These are phyloP conservation scores for Scaptomyza caliginosa DNA, from an alignment of 2,888 invertebrate genomes.

Conservation along the genomic window DNA sequence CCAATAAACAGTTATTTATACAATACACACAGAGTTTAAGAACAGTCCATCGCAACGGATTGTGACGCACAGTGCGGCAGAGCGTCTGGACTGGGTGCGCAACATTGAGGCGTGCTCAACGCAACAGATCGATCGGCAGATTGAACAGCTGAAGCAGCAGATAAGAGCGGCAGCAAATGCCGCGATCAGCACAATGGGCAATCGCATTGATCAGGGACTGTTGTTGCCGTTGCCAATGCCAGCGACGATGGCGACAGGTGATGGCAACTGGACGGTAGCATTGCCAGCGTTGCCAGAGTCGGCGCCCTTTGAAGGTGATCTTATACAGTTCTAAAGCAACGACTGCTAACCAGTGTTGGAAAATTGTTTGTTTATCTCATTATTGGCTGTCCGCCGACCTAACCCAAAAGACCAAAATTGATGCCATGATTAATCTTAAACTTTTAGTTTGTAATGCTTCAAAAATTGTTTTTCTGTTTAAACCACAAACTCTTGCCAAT, in stretches of 20 bases:
- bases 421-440: constrained; percentile 21
- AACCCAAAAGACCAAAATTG: constrained; percentile 4
- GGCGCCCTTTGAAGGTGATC: constrained; percentile 87
- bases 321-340: constrained; percentile 82
- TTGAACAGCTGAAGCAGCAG: constrained; percentile 86
- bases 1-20: background rate
- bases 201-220: constrained; percentile 85
- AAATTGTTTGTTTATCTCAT: constrained; percentile 36
- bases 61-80: constrained; percentile 91
- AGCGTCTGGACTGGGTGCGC: constrained; percentile 94
- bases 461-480: constrained; percentile 9
- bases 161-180: constrained; percentile 78
- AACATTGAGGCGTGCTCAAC: constrained; percentile 93
- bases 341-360: constrained; percentile 13
- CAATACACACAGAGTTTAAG: constrained; percentile 88
- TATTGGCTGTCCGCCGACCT: constrained; percentile 12
- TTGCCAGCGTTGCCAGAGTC: constrained; percentile 14
- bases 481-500: background rate
- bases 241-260: too few species aligned
- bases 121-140: constrained; percentile 90
- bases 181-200: constrained; percentile 67
- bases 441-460: constrained; percentile 27
- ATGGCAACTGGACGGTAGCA: background rate
- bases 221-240: constrained; percentile 83
- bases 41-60: constrained; percentile 92